These are phyloP conservation scores for Ptychadena robeensis DNA, from an alignment of 2,797 vertebrate species.

Conservation along the genomic window DNA sequence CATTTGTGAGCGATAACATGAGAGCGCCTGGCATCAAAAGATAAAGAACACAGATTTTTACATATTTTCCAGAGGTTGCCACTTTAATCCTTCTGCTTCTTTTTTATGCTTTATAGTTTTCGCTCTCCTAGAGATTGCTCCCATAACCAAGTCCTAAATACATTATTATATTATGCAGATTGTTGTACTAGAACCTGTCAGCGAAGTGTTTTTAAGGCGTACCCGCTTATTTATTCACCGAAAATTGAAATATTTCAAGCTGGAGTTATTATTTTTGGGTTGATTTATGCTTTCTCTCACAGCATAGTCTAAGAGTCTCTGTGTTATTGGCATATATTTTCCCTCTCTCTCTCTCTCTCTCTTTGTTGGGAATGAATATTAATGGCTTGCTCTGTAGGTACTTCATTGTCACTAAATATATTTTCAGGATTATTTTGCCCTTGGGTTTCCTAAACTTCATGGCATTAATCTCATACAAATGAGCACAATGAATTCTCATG, in stretches of 20 bases:
- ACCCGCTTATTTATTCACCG: background rate
- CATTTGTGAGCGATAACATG: no score
- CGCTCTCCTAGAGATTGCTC: background rate
- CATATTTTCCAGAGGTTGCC: background rate
- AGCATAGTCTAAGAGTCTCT: constrained; percentile 3
- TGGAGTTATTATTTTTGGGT: constrained; percentile 23
- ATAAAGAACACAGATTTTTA: background rate
- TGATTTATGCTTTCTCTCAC: background rate
- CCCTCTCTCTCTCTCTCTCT: background rate
- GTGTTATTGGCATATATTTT: constrained; percentile 20
- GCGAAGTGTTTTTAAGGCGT: background rate
- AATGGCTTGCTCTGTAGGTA: constrained; percentile 45
- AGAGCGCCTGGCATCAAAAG: background rate
- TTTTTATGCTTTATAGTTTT: background rate
- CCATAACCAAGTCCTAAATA: background rate
- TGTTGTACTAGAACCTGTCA: background rate
- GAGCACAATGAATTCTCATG: constrained; percentile 36
- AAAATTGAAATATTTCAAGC: constrained; percentile 15
- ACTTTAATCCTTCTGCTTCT: background rate
- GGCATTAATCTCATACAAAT: constrained; percentile 54
- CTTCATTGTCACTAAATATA: constrained; percentile 60
- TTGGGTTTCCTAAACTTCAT: constrained; percentile 46
- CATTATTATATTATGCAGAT: background rate
- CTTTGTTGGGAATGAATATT: constrained; percentile 47
- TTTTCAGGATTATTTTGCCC: constrained; percentile 58